Base-by-base conservation (phyloP, 2,113 vertebrate species). In the Gadus macrocephalus region DNA sequence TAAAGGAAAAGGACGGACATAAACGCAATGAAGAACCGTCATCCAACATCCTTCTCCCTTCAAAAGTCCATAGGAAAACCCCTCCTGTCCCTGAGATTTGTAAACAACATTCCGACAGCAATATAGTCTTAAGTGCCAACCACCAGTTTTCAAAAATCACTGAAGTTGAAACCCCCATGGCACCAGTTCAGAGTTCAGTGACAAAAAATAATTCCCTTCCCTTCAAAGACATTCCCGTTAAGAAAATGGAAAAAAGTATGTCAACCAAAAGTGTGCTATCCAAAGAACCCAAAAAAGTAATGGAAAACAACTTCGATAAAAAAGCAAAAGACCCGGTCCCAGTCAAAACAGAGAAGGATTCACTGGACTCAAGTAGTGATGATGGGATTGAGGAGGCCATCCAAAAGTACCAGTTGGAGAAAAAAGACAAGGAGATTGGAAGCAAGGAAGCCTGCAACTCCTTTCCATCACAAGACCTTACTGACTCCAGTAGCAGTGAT, bases 361-460 rank as follows among this genome's bases (percentile, higher is more conserved):
- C 77, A 0, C 86, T 74, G 28, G 90, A 92, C 59, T 91, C 91
- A 20, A 92, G 92, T 67, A 93, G 91, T 35, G 91, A 99, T 0
- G 96, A 98, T 0, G 96, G 97, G 63, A 99, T 99, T 0, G 97
- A 99, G 68, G 96, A 98, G 78, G 97, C 97, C 67, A 99, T 99
- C 70, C 94, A 92, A 67, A 92, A 85, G 27, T 97, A 94, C 78
- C 96, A 98, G 89, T 72, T 92, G n/a, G 94, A 93, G 74, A 95
- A 93, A 88, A 73, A 82, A n/a, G 75, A 72, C 11, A 49, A 49
- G 42, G 9, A 9, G 42, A 49, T 49, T 82, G 17, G 71, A 74
- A 70, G 31, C 56, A 68, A n/a, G 20, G 85, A 77, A 62, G 0
- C 72, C 1, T 68, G 65, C 49, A 49, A 20, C 66, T 49, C 72